Evolutionary conservation across 1,140 invertebrate genomes (phyloP).

Genomic region (Drosophila mayri): DNA sequence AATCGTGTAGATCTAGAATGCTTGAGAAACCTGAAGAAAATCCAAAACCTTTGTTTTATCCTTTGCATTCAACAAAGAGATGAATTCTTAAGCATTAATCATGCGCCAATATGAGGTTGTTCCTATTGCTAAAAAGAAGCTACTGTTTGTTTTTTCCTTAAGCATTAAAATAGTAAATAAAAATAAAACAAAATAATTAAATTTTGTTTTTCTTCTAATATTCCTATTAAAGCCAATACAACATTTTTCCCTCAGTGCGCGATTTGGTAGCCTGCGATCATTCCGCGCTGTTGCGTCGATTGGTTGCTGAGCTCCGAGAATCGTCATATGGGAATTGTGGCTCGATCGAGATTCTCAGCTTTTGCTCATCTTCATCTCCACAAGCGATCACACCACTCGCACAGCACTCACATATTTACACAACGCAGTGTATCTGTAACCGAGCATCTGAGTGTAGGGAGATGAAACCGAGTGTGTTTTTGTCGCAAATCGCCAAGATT

Average conservation of each 20-base stretch:
- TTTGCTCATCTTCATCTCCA: conserved; percentile 75
- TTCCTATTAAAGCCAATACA: neutral
- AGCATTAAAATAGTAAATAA: neutral
- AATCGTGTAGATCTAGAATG: too few relatives aligned
- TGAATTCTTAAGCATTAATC: too few relatives aligned
- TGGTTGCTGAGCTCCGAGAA: conserved; percentile 47
- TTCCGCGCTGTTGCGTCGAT: conserved; percentile 32
- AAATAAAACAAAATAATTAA: neutral
- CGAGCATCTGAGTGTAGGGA: conserved; percentile 30
- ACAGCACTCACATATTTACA: conserved; percentile 26
- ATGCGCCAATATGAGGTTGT: too few relatives aligned
- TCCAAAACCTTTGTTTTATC: too few relatives aligned
- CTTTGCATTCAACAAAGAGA: too few relatives aligned
- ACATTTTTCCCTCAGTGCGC: neutral
- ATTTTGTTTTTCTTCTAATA: neutral
- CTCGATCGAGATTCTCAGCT: conserved; percentile 52
- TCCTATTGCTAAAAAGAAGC: too few relatives aligned
- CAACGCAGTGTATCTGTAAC: conserved; percentile 17
- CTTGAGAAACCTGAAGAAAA: too few relatives aligned
- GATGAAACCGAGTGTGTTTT: conserved; percentile 70
- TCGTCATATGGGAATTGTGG: conserved; percentile 72
- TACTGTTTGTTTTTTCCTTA: too few relatives aligned
- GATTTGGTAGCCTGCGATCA: conserved; percentile 29
- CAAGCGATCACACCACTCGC: conserved; percentile 56
- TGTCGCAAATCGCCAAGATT: conserved; percentile 79